Evolutionary conservation across 2,888 invertebrate genomes (phyloP).

Genomic region (Ennomos quercinarius): DNA sequence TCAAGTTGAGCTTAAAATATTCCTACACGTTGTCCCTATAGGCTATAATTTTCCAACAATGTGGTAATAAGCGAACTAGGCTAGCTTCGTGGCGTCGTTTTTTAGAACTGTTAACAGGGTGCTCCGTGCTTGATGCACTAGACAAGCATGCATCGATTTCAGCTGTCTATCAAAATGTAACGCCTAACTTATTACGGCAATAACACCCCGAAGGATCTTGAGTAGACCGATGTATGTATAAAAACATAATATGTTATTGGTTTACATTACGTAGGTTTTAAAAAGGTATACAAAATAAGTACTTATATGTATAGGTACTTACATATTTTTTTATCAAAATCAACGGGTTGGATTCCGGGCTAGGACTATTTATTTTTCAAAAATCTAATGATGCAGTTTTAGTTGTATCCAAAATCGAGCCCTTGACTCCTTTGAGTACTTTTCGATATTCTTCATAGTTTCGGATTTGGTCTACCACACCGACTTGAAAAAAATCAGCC

Average conservation of each 20-base stretch:
- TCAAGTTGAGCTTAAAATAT: slow-evolving; percentile 27
- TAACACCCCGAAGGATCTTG: slow-evolving; percentile 45
- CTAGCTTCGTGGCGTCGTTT: slow-evolving; percentile 28
- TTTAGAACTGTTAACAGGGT: slow-evolving; percentile 25
- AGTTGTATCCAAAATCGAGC: too few species aligned
- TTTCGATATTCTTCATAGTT: too few species aligned
- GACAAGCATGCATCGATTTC: slow-evolving; percentile 41
- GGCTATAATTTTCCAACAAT: slow-evolving; percentile 35
- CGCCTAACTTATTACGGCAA: slow-evolving; percentile 52
- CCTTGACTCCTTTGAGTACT: too few species aligned
- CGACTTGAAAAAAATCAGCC: too few species aligned
- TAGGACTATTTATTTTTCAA: too few species aligned
- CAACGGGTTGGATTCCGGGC: too few species aligned
- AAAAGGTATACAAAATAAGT: neutral
- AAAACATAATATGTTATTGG: slow-evolving; percentile 43
- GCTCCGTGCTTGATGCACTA: slow-evolving; percentile 26
- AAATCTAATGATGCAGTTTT: too few species aligned
- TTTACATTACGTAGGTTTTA: slow-evolving; percentile 31
- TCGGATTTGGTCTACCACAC: too few species aligned
- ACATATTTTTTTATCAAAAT: too few species aligned
- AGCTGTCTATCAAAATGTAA: slow-evolving; percentile 51
- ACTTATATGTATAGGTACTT: slow-evolving; percentile 24
- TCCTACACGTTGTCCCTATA: slow-evolving; percentile 8
- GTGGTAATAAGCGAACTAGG: slow-evolving; percentile 31
- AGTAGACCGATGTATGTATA: slow-evolving; percentile 7